Evolutionary conservation across 2,797 vertebrate genomes (phyloP).

Genomic region (Channallabes apus): DNA sequence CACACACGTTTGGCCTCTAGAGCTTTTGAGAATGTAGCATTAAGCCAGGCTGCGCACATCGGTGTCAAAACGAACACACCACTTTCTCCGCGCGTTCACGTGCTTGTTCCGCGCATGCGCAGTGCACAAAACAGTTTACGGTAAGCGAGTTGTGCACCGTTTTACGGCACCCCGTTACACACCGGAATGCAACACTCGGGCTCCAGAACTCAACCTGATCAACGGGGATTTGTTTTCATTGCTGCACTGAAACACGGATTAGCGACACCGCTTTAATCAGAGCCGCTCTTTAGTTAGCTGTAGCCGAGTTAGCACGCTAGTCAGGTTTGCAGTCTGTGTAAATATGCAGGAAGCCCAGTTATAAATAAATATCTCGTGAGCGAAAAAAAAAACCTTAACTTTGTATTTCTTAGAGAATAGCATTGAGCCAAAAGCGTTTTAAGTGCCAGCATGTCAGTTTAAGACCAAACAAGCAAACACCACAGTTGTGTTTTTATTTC

Average conservation of each 20-base stretch:
- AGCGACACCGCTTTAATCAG: neutral
- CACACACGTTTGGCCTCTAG: neutral
- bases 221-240: neutral
- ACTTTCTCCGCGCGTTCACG: neutral
- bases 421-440: neutral
- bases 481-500: neutral
- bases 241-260: neutral
- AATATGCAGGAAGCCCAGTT: neutral
- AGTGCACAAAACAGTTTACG: slow-evolving; percentile 42
- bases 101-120: slow-evolving; percentile 65
- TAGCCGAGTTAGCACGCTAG: slow-evolving; percentile 54
- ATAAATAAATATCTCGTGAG: neutral
- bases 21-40: too few relatives aligned
- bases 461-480: neutral
- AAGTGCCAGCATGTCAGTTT: neutral
- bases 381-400: neutral
- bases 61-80: neutral
- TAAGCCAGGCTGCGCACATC: neutral
- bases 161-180: neutral
- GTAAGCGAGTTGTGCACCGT: slow-evolving; percentile 66
- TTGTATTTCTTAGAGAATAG: neutral
- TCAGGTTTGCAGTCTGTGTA: neutral
- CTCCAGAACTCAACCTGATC: too few relatives aligned
- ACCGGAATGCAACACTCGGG: neutral
- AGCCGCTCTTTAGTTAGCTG: neutral